Evolutionary conservation across 2,888 invertebrate species (phyloP), one percentile per base, ranked within the genome.

Genomic region (Metopia argyrocephala): DNA sequence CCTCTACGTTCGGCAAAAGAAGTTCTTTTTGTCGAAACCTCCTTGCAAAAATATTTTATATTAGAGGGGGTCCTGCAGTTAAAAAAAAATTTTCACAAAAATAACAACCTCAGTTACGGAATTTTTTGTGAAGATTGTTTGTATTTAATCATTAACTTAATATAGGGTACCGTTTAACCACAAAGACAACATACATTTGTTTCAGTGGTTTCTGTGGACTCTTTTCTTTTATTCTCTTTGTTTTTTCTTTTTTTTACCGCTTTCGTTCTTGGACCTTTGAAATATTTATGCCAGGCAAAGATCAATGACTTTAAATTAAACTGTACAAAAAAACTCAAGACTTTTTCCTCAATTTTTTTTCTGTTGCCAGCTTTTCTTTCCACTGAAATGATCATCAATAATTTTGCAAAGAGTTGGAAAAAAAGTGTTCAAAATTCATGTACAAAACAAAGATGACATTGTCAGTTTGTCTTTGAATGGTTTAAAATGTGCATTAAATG

Each of bases 251-350:
- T 50, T 25, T 62, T 54, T 68, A 12, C 64, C 27, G 21, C 38
- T 38, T 38, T 21, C 45, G 46, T 54, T 69, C 25, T 57, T 64
- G 70, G 65, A 61, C 50, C 66, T 78, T 74, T 76, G 52, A 78
- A 78, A 61, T 78, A 74, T 81, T 78, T 78, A 66, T 75, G 78
- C 61, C 61, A 66, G 61, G 66, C 74, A 70, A 78, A 81, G 81
- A 81, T 81, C 81, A 81, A 78, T 81, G 81, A 78, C 81, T 75
- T 81, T 75, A 70, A 78, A 78, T 70, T 64, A 73, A 76, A 68
- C 70, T 38, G 59, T 59, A 70, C 31, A n/a, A n/a, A n/a, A n/a
- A n/a, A n/a, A n/a, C n/a, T n/a, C n/a, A 12, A 38, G 3, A 9
- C 38, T 38, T 38, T 12, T 38, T 12, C 15, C 38, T 38, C 15